Evolutionary conservation across 2,113 vertebrate species (phyloP), one percentile per base, ranked within the genome.

Genomic region (Pyrgilauda ruficollis): DNA sequence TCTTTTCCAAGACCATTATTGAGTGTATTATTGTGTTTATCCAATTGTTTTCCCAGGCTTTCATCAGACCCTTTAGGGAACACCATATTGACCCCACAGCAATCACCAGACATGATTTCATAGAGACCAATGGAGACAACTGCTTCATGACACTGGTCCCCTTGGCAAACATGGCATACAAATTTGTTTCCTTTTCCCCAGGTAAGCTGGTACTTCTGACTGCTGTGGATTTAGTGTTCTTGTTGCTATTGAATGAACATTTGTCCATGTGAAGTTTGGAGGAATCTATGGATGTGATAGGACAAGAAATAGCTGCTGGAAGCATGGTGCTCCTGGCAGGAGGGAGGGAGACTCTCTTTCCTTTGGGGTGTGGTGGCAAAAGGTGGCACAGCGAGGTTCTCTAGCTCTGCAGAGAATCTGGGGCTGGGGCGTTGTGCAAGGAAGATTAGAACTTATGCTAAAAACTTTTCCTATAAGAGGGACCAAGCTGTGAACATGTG

Each of bases 51-150:
- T 74, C 66, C 56, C 96, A 99, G 99, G 99, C 99, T 69, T 99
- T 99, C 94, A 99, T 99, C 96, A 98, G 99, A 81, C 99, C 99
- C 0, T 99, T 99, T 91, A 98, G 99, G 95, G 99, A 99, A 87
- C 99, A 99, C 97, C 99, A 99, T 90, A 99, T 99, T 35, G 99
- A 99, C 97, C 99, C 99, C 73, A 99, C 99, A 39, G 99, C 99
- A 87, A 99, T 99, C 91, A 99, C 99, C 6, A 98, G 99, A 20
- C 99, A 99, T 19, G 99, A 99, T 97, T 99, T 99, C 96, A 99
- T 99, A 41, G 99, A 99, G 97, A 99, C 99, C 90, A 99, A 99
- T 11, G 99, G 99, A 28, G 99, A 99, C 97, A 99, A 99, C 97
- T 99, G 99, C 97, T 99, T 99, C 98, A 96, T 99, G 96, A 99